phyloP scores from a whole-genome alignment of 1,140 invertebrate species.

The Drosophila seguyi region DNA sequence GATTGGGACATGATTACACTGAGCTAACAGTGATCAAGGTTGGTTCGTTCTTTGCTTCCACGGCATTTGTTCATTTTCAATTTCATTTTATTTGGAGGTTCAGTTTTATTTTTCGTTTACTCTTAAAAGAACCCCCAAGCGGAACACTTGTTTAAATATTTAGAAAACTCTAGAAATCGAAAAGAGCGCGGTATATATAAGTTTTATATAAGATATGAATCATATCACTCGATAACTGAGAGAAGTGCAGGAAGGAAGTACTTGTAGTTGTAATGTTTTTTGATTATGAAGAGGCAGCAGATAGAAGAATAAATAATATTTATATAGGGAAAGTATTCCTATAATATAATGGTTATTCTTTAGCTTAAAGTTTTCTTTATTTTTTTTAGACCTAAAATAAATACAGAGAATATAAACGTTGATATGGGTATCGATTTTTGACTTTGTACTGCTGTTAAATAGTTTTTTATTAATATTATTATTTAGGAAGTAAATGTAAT shows the following conservation, averaged over 20 bases:
- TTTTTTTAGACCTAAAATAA: too few relatives aligned
- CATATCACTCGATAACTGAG: neutral
- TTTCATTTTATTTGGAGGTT: neutral
- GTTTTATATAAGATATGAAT: constrained; percentile 18
- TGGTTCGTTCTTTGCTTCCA: neutral
- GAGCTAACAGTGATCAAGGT: constrained; percentile 24
- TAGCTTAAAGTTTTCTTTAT: neutral
- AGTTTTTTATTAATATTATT: too few relatives aligned
- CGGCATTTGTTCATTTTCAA: too few relatives aligned
- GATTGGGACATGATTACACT: constrained; percentile 36
- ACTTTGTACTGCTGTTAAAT: too few relatives aligned
- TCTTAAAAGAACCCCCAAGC: neutral
- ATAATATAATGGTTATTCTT: neutral
- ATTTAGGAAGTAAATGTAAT: too few relatives aligned
- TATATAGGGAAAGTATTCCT: too few relatives aligned
- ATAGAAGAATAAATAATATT: neutral
- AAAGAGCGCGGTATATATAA: constrained; percentile 1
- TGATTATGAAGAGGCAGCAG: neutral
- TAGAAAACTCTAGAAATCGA: constrained; percentile 9
- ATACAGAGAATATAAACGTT: too few relatives aligned
- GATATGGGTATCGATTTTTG: too few relatives aligned
- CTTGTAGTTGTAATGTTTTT: neutral
- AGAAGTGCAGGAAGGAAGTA: neutral
- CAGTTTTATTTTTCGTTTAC: neutral
- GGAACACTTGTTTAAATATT: constrained; percentile 46